phyloP scores from a whole-genome alignment of 2,797 vertebrate genomes.

The Pseudocheirus occidentalis region DNA sequence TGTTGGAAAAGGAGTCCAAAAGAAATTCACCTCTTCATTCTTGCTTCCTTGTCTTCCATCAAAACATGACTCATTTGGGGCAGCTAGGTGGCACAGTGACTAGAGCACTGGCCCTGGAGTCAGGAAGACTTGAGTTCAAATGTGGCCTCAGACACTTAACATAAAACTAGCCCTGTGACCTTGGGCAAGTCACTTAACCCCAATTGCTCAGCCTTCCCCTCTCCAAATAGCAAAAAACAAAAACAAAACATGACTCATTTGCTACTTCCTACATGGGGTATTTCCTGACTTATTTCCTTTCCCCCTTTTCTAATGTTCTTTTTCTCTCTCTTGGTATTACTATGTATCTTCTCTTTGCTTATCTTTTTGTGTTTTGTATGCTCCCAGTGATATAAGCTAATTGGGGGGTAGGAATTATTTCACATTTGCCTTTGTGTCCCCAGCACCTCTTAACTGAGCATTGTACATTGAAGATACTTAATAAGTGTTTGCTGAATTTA shows the following conservation, averaged over 20 bases:
- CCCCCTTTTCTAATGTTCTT: not conserved
- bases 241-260: not conserved
- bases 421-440: not conserved
- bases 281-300: not conserved
- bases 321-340: not conserved
- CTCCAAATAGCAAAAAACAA: too few relatives aligned
- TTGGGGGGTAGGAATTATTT: not conserved
- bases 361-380: not conserved
- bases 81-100: too few relatives aligned
- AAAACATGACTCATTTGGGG: not conserved
- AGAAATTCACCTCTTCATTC: not conserved
- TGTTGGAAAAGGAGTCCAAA: not conserved
- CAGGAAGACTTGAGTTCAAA: too few relatives aligned
- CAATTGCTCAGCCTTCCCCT: too few relatives aligned
- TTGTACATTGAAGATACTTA: not conserved
- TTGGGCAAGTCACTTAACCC: too few relatives aligned
- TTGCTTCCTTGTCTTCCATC: not conserved
- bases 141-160: too few relatives aligned
- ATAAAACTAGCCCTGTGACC: too few relatives aligned
- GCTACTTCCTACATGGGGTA: not conserved
- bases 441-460: not conserved
- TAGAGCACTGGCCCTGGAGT: too few relatives aligned
- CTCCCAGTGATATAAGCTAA: not conserved
- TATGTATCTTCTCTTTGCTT: not conserved
- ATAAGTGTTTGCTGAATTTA: not conserved